phyloP scores from a whole-genome alignment of 2,113 vertebrate species.

The Smithornis capensis region DNA sequence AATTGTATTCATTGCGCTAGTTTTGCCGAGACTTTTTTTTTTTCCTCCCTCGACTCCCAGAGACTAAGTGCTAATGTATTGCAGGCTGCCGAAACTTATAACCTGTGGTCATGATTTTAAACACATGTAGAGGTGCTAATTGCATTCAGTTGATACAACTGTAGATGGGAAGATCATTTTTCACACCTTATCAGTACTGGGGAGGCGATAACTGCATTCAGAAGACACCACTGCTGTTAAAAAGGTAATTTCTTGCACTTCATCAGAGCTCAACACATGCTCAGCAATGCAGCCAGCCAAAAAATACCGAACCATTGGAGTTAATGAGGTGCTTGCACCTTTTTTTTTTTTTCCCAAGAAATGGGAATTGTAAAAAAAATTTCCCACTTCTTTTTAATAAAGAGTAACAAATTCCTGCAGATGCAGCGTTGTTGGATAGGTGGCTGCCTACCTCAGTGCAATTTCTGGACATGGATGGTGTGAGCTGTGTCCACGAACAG shows the following conservation, averaged over 20 bases:
- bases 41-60: not conserved
- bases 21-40: not conserved
- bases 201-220: constrained; percentile 59
- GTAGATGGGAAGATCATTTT: constrained; percentile 59
- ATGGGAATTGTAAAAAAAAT: not conserved
- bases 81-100: constrained; percentile 30
- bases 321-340: constrained; percentile 12
- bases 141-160: constrained; percentile 65
- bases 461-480: fast-evolving
- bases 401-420: not conserved
- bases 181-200: constrained; percentile 57
- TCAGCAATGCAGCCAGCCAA: constrained; percentile 39
- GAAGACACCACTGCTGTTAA: constrained; percentile 49
- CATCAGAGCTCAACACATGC: constrained; percentile 38
- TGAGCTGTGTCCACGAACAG: not conserved
- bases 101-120: constrained; percentile 62
- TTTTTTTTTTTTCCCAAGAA: not conserved
- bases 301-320: not conserved
- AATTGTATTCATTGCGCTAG: constrained; percentile 36
- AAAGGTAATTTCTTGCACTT: constrained; percentile 62
- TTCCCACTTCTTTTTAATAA: not conserved
- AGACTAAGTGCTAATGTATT: constrained; percentile 52
- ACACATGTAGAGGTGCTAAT: constrained; percentile 67
- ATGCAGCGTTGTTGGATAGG: not conserved
- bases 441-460: not conserved